Conservation (phyloP, 2,888 invertebrate genomes). For the Ophion costatus region DNA sequence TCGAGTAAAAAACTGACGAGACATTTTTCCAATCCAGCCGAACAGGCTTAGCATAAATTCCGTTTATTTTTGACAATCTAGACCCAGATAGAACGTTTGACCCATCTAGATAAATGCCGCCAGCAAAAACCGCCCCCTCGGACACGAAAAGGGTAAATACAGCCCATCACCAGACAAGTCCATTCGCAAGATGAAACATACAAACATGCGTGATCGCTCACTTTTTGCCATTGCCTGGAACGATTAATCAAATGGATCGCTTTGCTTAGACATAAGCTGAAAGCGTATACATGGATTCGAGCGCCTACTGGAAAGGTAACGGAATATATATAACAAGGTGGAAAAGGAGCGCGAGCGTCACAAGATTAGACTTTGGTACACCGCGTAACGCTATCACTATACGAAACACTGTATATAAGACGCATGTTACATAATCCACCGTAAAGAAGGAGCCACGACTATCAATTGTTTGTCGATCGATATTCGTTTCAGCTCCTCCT, state of each 20-base stretch:
- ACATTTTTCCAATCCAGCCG: too few relatives aligned
- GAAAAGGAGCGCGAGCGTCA: neutral
- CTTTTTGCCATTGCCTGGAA: neutral
- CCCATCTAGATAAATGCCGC: too few relatives aligned
- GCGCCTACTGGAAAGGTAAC: neutral
- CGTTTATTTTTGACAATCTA: too few relatives aligned
- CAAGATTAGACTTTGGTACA: conserved; percentile 18
- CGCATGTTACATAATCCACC: neutral
- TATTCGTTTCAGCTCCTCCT: conserved; percentile 35
- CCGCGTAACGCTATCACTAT: neutral
- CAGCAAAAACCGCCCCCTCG: too few relatives aligned
- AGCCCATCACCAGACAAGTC: too few relatives aligned
- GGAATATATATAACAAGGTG: conserved; percentile 11
- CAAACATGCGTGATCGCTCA: neutral
- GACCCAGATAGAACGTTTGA: too few relatives aligned
- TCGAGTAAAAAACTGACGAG: too few relatives aligned
- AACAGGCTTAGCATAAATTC: too few relatives aligned
- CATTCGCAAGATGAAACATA: too few relatives aligned
- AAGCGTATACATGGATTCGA: neutral
- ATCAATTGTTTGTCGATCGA: conserved; percentile 42
- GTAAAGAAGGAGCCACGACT: conserved; percentile 22
- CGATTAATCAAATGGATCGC: conserved; percentile 9
- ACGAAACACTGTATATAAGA: neutral
- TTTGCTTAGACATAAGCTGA: neutral
- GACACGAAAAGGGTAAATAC: too few relatives aligned